Conservation (phyloP, 1,140 invertebrate species). For the Arctopsyche grandis region DNA sequence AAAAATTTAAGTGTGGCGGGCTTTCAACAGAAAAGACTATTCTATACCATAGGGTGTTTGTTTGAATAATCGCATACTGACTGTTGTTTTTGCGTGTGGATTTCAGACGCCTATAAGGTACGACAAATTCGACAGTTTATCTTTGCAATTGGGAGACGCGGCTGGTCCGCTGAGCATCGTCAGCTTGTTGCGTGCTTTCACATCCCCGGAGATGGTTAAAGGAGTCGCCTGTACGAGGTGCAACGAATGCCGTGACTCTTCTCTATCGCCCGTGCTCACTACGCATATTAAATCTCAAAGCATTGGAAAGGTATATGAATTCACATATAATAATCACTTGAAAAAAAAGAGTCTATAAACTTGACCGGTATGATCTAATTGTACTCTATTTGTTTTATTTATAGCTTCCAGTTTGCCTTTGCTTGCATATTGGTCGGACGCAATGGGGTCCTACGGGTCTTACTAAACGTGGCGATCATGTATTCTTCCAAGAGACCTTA, state of each 20-base stretch:
- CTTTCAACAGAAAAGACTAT: no score
- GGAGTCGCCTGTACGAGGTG: slow-evolving; percentile 88
- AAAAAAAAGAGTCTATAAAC: no score
- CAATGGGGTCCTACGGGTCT: slow-evolving; percentile 82
- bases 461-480: slow-evolving; percentile 85
- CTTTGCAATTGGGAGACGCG: slow-evolving; percentile 70
- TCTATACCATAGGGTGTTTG: no score
- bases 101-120: slow-evolving; percentile 82
- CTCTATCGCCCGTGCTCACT: slow-evolving; percentile 60
- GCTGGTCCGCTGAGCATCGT: slow-evolving; percentile 70
- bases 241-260: slow-evolving; percentile 58
- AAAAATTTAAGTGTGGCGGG: no score
- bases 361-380: no score
- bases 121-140: slow-evolving; percentile 90
- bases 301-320: slow-evolving; percentile 79
- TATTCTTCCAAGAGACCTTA: slow-evolving; percentile 86
- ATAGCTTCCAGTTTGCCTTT: slow-evolving; percentile 81
- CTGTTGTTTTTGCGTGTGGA: background rate
- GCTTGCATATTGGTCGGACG: slow-evolving; percentile 88
- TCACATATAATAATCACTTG: no score
- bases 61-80: no score
- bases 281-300: slow-evolving; percentile 83
- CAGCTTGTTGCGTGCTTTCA: slow-evolving; percentile 79
- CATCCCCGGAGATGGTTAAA: slow-evolving; percentile 83
- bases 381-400: slow-evolving; percentile 54